Evolutionary conservation across 35 echinoderm and acorn worm species (phyloP), one percentile per base, ranked within the genome.

Genomic region (Stichopus chloronotus): DNA sequence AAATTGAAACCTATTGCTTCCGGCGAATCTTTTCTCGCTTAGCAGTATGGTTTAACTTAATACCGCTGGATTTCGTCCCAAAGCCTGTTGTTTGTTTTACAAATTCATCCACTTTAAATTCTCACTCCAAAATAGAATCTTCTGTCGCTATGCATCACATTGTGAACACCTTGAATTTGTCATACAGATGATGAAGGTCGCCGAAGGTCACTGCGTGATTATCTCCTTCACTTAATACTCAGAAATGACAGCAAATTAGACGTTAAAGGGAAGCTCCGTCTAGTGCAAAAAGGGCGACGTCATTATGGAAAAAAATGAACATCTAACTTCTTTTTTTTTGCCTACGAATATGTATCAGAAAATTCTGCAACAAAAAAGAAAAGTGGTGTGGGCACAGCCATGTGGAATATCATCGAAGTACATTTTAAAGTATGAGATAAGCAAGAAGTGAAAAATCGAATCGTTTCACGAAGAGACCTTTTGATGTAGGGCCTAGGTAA

Each of bases 31-130:
- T 74, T 8, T 14, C 59, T 61, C 22, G 69, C 12, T 74, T n/a
- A 16, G 69, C 69, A 74, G 69, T 20, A 7, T 5, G 69, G 69
- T 74, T 74, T 61, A 61, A 74, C 19, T n/a, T 56, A 85, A 85
- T 58, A 58, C 82, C 82, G 10, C 57, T 56, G 16, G 56, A 56
- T 58, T 85, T 85, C 58, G 9, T n/a, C 16, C 52, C 17, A 30
- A 85, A 85, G 57, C 82, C 82, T 56, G 56, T 56, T 85, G 82
- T 85, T 85, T 85, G 82, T 58, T 85, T 85, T 85, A 85, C 82
- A 85, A 85, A 85, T 58, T 85, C 82, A 53, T n/a, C 82, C 82
- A 85, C 82, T 85, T 85, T 58, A 85, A 85, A 85, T 85, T 85
- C 55, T 85, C 19, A 53, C 58, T 85, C 82, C 14, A 58, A 85